A percentile compares a stretch with the other conserved stretches of the same genome.
Evolutionary conservation across 1,140 invertebrate species (phyloP).

Genomic region (Eumeta japonica): DNA sequence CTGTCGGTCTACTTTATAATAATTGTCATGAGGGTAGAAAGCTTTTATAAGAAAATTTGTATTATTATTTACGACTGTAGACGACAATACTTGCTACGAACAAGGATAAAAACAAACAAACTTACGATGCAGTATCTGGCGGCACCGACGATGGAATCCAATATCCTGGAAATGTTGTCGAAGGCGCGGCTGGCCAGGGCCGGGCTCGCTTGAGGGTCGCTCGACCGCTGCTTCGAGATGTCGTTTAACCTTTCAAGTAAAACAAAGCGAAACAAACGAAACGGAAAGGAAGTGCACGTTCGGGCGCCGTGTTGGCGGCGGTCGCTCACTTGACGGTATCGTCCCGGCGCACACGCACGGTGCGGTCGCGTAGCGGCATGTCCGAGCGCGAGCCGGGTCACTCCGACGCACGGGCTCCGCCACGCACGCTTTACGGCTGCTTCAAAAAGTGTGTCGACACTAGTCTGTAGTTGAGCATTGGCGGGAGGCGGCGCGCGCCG

Average conservation of each 20-base stretch:
- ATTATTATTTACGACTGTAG: too few species aligned
- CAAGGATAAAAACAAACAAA: constrained; percentile 12
- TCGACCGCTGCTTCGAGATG: constrained; percentile 17
- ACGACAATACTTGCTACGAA: too few species aligned
- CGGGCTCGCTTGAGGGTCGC: constrained; percentile 10
- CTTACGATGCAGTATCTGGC: constrained; percentile 58
- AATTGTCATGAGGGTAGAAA: too few species aligned
- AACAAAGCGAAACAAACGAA: constrained; percentile 53
- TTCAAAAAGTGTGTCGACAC: constrained; percentile 84
- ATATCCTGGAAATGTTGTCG: constrained; percentile 52
- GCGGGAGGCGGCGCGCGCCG: too few species aligned
- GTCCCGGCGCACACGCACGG: constrained; percentile 1
- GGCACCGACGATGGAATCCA: constrained; percentile 53
- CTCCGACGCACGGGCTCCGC: constrained; percentile 59
- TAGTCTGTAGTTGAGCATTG: constrained; percentile 84
- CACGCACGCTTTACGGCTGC: constrained; percentile 76
- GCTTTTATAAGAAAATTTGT: too few species aligned
- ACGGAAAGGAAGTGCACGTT: constrained; percentile 37
- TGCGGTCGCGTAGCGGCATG: not conserved
- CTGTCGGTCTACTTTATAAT: too few species aligned
- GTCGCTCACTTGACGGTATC: constrained; percentile 2
- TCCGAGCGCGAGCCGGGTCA: constrained; percentile 21
- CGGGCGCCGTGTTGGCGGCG: constrained; percentile 44
- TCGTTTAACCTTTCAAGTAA: constrained; percentile 53
- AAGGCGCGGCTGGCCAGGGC: constrained; percentile 47